Percentiles rank a stretch among this genome's conserved stretches.
phyloP scores from a whole-genome alignment of 2,888 invertebrate species.

The Omphaloscelis lunosa region DNA sequence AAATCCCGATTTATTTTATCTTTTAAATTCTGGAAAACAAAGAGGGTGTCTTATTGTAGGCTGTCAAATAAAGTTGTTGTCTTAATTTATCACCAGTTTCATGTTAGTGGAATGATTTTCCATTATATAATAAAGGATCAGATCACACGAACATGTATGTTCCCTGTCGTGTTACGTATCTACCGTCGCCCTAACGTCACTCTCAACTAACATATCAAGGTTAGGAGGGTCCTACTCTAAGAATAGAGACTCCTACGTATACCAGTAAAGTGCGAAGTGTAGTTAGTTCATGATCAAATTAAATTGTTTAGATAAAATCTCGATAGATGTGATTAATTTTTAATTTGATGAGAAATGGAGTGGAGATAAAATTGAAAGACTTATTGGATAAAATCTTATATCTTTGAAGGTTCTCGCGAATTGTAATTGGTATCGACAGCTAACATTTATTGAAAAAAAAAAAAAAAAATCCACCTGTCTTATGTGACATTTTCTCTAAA shows the following conservation, averaged over 20 bases:
- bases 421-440: neutral
- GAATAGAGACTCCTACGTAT: conserved; percentile 62
- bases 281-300: conserved; percentile 44
- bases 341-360: conserved; percentile 33
- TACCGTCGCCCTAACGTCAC: conserved; percentile 59
- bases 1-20: neutral
- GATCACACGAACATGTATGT: no score
- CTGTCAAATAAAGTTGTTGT: neutral
- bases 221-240: conserved; percentile 66
- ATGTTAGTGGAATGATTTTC: conserved; percentile 7
- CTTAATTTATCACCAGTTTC: conserved; percentile 2
- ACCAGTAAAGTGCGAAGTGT: conserved; percentile 30
- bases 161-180: conserved; percentile 56
- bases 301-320: conserved; percentile 37
- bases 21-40: conserved; percentile 5
- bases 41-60: neutral
- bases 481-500: neutral
- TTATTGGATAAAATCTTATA: conserved; percentile 4
- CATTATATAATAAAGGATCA: conserved; percentile 52
- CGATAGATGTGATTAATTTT: conserved; percentile 33
- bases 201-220: conserved; percentile 68
- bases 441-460: neutral
- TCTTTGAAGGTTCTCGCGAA: neutral
- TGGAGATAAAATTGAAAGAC: conserved; percentile 23
- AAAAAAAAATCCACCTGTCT: conserved; percentile 1